Conservation (phyloP, 2,888 invertebrate genomes). For the Chymomyza procnemis region DNA sequence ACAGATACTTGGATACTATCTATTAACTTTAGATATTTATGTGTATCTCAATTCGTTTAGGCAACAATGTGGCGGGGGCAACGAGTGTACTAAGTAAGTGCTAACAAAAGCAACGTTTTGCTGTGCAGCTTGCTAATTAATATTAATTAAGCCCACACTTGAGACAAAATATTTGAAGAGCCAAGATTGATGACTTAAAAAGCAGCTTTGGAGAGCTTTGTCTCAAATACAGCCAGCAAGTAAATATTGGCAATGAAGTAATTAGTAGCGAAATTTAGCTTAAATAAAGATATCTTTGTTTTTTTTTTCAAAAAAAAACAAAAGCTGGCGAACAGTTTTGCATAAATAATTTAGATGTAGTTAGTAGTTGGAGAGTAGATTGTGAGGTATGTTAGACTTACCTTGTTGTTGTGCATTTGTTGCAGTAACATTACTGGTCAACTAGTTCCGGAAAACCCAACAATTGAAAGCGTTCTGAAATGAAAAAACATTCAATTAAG, state of each 20-base stretch:
- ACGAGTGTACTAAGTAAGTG: not conserved
- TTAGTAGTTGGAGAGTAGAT: too few species aligned
- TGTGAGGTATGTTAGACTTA: too few species aligned
- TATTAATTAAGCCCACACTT: constrained; percentile 58
- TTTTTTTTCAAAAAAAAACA: too few species aligned
- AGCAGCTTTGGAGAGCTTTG: not conserved
- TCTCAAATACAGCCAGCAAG: not conserved
- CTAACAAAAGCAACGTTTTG: constrained; percentile 33
- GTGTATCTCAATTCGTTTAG: not conserved
- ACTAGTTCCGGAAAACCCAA: too few species aligned
- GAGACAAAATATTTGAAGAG: constrained; percentile 11
- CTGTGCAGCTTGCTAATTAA: constrained; percentile 65
- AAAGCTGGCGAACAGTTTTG: not conserved
- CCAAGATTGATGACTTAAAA: constrained; percentile 15
- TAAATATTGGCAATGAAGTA: not conserved
- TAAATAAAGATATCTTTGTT: not conserved
- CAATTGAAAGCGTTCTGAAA: too few species aligned
- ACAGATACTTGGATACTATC: not conserved
- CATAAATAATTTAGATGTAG: too few species aligned
- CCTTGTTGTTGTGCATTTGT: too few species aligned
- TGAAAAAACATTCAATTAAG: too few species aligned
- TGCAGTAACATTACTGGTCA: too few species aligned
- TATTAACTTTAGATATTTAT: not conserved
- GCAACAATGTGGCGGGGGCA: not conserved
- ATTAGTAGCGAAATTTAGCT: not conserved